phyloP scores from a whole-genome alignment of 2,888 invertebrate species.

The Acanthosepion lycidas region DNA sequence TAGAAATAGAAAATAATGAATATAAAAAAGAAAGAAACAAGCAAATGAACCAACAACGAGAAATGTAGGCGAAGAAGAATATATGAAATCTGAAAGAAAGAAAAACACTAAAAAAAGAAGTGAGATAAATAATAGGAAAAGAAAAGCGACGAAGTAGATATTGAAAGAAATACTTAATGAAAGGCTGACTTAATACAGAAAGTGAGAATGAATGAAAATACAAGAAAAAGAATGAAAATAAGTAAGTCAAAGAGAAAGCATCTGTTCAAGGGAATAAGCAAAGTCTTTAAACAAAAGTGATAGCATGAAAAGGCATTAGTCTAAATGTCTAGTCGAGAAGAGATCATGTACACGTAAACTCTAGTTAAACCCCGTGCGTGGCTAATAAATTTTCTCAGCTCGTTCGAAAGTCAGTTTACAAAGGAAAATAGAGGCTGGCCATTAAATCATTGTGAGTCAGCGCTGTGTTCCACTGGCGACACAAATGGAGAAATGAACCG shows the following conservation, averaged over 20 bases:
- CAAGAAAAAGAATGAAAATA: background rate
- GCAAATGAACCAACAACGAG: too few species aligned
- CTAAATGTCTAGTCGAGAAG: background rate
- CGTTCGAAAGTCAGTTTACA: constrained; percentile 33
- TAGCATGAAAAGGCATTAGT: background rate
- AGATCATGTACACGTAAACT: constrained; percentile 21
- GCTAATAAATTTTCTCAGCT: background rate
- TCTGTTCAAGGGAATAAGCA: background rate
- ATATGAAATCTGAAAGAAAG: background rate
- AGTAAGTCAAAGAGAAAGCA: background rate
- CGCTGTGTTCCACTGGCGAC: background rate
- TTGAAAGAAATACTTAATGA: background rate
- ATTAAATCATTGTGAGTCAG: constrained; percentile 33
- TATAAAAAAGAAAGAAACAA: too few species aligned
- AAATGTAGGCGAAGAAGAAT: too few species aligned
- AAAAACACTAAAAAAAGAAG: background rate
- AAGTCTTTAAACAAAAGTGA: background rate
- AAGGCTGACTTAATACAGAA: background rate
- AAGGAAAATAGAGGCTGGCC: constrained; percentile 3
- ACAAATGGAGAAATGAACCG: background rate
- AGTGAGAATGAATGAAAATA: background rate
- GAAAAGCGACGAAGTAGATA: rapidly evolving
- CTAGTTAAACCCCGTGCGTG: background rate
- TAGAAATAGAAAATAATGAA: too few species aligned
- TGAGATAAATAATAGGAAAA: background rate